A percentile compares a stretch with the other conserved stretches of the same genome.
Evolutionary conservation across 1,140 invertebrate genomes (phyloP).

Genomic region (Drosophila truncata): DNA sequence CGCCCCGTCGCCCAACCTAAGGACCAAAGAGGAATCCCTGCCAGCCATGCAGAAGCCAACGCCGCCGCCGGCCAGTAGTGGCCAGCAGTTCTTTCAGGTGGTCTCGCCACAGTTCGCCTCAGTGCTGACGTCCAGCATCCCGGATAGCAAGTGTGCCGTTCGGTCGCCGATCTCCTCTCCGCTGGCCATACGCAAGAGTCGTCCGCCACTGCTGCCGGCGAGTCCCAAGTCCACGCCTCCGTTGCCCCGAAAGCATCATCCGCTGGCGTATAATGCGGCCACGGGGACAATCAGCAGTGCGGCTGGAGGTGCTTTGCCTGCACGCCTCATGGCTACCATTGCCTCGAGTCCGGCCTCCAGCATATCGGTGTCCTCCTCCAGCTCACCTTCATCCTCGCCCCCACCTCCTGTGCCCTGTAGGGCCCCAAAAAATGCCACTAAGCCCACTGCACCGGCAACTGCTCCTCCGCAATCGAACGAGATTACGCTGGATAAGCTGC

Average conservation of each 20-base stretch:
- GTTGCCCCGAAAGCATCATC: constrained; percentile 71
- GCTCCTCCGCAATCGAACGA: constrained; percentile 15
- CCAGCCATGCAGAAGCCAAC: constrained; percentile 60
- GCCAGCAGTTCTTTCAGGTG: constrained; percentile 74
- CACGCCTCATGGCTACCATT: constrained; percentile 65
- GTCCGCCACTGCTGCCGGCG: constrained; percentile 54
- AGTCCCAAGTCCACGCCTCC: constrained; percentile 83
- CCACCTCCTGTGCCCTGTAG: constrained; percentile 75
- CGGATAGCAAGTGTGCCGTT: constrained; percentile 67
- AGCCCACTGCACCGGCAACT: neutral
- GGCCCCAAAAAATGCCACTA: constrained; percentile 62
- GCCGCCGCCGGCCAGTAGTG: constrained; percentile 51
- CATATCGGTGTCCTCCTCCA: constrained; percentile 78
- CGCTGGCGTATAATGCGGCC: constrained; percentile 74
- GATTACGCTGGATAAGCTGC: constrained; percentile 72
- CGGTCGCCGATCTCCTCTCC: constrained; percentile 78
- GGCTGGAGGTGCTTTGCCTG: constrained; percentile 49
- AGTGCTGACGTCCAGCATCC: constrained; percentile 71
- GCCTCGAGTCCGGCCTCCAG: constrained; percentile 73
- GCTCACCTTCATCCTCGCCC: constrained; percentile 76
- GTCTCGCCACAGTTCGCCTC: constrained; percentile 77
- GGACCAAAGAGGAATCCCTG: constrained; percentile 31
- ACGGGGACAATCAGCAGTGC: constrained; percentile 69
- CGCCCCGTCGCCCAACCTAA: constrained; percentile 29
- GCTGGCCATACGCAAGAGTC: constrained; percentile 69